phyloP scores from a whole-genome alignment of 2,888 invertebrate species.

The Idaea biselata region DNA sequence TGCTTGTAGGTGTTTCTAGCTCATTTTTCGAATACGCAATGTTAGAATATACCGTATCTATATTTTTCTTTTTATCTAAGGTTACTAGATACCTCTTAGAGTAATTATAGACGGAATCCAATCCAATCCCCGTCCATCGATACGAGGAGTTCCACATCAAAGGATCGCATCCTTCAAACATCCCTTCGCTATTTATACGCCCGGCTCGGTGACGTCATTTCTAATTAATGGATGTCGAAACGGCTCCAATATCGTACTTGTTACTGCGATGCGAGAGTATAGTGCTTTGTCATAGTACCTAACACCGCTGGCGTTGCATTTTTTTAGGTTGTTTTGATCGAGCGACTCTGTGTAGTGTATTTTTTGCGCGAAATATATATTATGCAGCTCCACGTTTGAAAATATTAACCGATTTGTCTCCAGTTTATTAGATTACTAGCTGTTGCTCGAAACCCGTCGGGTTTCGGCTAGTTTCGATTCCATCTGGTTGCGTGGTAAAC shows the following conservation, averaged over 20 bases:
- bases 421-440: no score
- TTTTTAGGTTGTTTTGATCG: background rate
- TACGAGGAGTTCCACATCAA: slow-evolving; percentile 8
- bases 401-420: no score
- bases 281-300: background rate
- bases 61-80: no score
- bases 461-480: no score
- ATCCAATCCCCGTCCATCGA: background rate
- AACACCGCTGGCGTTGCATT: background rate
- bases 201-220: slow-evolving; percentile 29
- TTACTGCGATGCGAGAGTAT: background rate
- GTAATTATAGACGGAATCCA: background rate
- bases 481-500: no score
- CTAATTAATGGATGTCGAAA: slow-evolving; percentile 32
- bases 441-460: no score
- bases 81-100: background rate
- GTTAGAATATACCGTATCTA: no score
- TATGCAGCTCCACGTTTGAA: no score
- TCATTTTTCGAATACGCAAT: no score
- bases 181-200: slow-evolving; percentile 40
- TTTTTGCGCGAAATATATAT: no score
- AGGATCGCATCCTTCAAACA: slow-evolving; percentile 26
- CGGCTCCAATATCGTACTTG: slow-evolving; percentile 17
- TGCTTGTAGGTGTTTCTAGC: no score
- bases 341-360: background rate